These are phyloP conservation scores for Dendrolimus kikuchii DNA, from an alignment of 1,140 invertebrate species.

Conservation along the genomic window DNA sequence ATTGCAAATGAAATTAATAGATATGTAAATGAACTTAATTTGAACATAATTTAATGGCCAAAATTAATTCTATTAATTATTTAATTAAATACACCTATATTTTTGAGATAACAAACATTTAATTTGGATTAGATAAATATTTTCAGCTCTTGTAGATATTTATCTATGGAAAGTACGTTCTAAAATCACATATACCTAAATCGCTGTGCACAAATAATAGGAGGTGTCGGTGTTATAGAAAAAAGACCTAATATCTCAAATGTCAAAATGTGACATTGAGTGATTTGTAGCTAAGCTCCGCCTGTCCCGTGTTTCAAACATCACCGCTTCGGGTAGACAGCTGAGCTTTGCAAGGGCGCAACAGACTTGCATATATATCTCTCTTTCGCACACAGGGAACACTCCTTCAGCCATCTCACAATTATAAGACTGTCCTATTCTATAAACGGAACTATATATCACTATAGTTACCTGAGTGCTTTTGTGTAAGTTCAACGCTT, in stretches of 20 bases:
- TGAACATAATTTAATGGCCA: too few relatives aligned
- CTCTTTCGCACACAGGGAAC: slow-evolving; percentile 37
- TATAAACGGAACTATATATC: slow-evolving; percentile 61
- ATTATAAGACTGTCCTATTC: slow-evolving; percentile 58
- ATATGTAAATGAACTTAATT: too few relatives aligned
- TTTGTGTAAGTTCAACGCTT: slow-evolving; percentile 68
- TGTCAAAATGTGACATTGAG: slow-evolving; percentile 74
- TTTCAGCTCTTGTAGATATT: too few relatives aligned
- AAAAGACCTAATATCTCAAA: slow-evolving; percentile 74
- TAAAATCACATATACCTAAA: too few relatives aligned
- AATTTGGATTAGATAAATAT: too few relatives aligned
- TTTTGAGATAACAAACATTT: too few relatives aligned
- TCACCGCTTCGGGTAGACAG: slow-evolving; percentile 65
- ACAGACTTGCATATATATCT: slow-evolving; percentile 50
- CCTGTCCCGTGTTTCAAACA: slow-evolving; percentile 74
- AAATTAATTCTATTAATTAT: too few relatives aligned
- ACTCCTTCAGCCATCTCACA: slow-evolving; percentile 38
- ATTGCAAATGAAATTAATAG: too few relatives aligned
- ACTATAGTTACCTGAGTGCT: slow-evolving; percentile 66
- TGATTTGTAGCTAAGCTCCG: slow-evolving; percentile 74
- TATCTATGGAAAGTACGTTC: too few relatives aligned
- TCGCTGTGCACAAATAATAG: slow-evolving; percentile 12
- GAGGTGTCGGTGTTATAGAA: slow-evolving; percentile 66
- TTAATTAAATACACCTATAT: too few relatives aligned
- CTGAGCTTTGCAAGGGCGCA: slow-evolving; percentile 60